Evolutionary conservation across 2,888 invertebrate species (phyloP).

Genomic region (Aproaerema taeniolella): DNA sequence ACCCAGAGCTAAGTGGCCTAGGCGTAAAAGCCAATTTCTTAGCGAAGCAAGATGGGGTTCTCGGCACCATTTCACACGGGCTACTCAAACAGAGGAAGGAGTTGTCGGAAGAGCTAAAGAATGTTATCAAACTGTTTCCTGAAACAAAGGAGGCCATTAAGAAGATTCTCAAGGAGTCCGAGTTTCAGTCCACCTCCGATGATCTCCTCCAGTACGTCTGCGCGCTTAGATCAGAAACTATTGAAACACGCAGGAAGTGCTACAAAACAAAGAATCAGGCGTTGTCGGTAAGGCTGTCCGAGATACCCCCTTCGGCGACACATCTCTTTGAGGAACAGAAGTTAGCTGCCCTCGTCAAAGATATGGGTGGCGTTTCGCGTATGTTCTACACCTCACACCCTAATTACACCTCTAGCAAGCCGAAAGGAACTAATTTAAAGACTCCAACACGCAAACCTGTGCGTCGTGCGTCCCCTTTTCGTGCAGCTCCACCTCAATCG

Average conservation of each 20-base stretch:
- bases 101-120: too few species aligned
- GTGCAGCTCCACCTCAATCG: too few species aligned
- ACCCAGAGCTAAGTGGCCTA: too few species aligned
- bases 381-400: too few species aligned
- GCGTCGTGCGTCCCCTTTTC: too few species aligned
- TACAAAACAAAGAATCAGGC: background rate
- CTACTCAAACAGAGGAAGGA: background rate
- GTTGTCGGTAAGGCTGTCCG: background rate
- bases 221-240: background rate
- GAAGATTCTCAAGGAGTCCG: background rate
- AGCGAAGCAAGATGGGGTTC: background rate
- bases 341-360: background rate
- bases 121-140: background rate
- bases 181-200: background rate
- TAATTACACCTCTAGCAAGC: too few species aligned
- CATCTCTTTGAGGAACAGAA: slow-evolving; percentile 3
- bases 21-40: too few species aligned
- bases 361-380: background rate
- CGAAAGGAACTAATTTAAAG: too few species aligned
- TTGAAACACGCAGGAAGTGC: background rate
- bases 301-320: background rate
- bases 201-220: background rate
- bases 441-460: too few species aligned
- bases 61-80: background rate
- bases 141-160: background rate